A percentile compares a stretch with the other conserved stretches of the same genome.
Conservation (phyloP, 2,888 invertebrate genomes). For the Saturnia pavonia region DNA sequence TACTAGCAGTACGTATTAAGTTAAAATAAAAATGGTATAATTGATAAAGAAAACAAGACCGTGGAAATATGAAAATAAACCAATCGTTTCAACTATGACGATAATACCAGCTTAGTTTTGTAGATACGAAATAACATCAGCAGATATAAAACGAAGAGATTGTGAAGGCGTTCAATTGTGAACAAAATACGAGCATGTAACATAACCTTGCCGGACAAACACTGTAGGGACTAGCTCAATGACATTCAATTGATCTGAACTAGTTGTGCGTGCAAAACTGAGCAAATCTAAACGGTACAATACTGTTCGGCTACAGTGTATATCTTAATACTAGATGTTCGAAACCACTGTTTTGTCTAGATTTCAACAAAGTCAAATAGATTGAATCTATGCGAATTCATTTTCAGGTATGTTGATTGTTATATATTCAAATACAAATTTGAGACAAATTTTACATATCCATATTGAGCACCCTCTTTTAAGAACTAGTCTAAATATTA, state of each 20-base stretch:
- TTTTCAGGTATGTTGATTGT: too few species aligned
- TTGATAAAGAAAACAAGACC: background rate
- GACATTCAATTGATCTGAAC: conserved; percentile 75
- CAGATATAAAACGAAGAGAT: background rate
- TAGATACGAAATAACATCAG: conserved; percentile 2
- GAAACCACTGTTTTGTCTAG: background rate
- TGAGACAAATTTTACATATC: background rate
- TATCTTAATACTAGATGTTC: background rate
- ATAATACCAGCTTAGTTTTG: background rate
- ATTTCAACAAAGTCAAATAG: background rate
- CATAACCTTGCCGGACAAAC: conserved; percentile 70
- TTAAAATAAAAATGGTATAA: conserved; percentile 4
- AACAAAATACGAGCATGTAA: conserved; percentile 45
- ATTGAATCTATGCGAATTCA: background rate
- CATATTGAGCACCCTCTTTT: background rate
- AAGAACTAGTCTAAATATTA: background rate
- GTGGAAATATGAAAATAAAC: background rate
- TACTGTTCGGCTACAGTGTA: background rate
- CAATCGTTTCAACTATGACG: background rate
- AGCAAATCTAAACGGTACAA: conserved; percentile 39
- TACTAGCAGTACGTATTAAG: background rate
- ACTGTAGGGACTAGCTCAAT: conserved; percentile 72
- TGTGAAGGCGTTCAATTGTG: conserved; percentile 34
- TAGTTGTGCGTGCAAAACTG: conserved; percentile 74
- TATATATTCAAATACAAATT: background rate